Evolutionary conservation across 1,140 invertebrate species (phyloP), one percentile per base, ranked within the genome.

Genomic region (Heliconius hewitsoni): DNA sequence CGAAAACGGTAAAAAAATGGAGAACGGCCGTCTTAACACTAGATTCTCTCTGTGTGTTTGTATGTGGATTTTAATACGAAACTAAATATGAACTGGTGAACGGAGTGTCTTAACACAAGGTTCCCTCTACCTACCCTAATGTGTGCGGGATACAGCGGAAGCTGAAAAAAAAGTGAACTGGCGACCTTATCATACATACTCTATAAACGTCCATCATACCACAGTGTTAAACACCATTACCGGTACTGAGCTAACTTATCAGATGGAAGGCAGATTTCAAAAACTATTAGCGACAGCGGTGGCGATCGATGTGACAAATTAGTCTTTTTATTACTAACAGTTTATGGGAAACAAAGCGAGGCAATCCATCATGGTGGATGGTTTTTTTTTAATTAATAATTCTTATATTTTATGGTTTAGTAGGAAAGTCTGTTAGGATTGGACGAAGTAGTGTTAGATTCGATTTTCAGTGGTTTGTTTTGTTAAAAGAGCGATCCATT

Each of bases 291-390:
- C 72, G 2, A 3, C 72, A 8, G 1, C 50, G 50, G 0, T 18
- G 1, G n/a, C 72, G 72, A 50, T 73, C 72, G 72, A 73, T 73
- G 72, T 73, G 72, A 73, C 72, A 73, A 73, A 50, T 73, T 73
- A 73, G 72, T 18, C 9, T 73, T 73, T 73, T 73, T 73, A 73
- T 73, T 27, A 66, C 55, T 57, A 73, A 50, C 72, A 27, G 39
- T 23, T 73, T 73, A 73, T 73, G 72, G 72, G 8, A 73, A 73
- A 73, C 39, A 73, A 73, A 46, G n/a, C 72, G 72, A n/a, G n/a
- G 39, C 27, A 73, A 73, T 73, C 72, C 72, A 73, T 73, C 72
- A 73, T 50, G 27, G 46, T 73, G 42, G n/a, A 50, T 46, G n/a
- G 19, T 11, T 50, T 42, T 23, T 73, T 46, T 73, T 27, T 27